phyloP scores from a whole-genome alignment of 1,140 invertebrate genomes.

The Scaptomyza montana region DNA sequence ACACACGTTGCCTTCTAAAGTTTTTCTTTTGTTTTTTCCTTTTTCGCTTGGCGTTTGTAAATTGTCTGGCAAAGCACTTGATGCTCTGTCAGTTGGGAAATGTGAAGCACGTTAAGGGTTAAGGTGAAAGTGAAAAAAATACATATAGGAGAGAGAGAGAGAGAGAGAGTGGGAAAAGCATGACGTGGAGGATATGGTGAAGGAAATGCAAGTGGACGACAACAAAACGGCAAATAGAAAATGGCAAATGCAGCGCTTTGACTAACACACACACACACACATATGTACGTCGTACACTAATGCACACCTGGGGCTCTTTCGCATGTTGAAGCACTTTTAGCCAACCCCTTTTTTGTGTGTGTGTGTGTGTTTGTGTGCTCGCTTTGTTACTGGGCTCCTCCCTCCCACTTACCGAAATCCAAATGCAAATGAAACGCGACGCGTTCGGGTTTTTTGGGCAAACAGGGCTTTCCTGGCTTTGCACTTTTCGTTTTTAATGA shows the following conservation, averaged over 20 bases:
- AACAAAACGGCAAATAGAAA: conserved; percentile 27
- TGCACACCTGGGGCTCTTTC: conserved; percentile 33
- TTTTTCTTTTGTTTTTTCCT: not conserved
- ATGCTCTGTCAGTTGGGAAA: conserved; percentile 32
- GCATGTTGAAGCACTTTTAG: conserved; percentile 26
- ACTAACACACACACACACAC: conserved; percentile 2
- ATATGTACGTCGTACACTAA: conserved; percentile 22
- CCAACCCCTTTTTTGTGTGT: conserved; percentile 16
- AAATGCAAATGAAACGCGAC: conserved; percentile 1
- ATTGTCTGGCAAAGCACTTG: conserved; percentile 34
- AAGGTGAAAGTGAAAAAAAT: conserved; percentile 5
- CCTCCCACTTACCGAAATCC: not conserved
- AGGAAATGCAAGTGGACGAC: conserved; percentile 8
- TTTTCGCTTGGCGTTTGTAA: conserved; percentile 9
- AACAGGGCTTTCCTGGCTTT: conserved; percentile 16
- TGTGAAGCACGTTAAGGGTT: not conserved
- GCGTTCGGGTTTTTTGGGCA: conserved; percentile 19
- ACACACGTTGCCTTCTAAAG: conserved; percentile 1
- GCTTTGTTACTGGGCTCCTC: conserved; percentile 31
- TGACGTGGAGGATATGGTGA: not conserved
- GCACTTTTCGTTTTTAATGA: conserved; percentile 51
- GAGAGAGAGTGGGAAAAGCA: not conserved
- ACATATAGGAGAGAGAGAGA: too few species aligned
- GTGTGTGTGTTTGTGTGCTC: conserved; percentile 15
- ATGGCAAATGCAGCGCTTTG: conserved; percentile 34